These are phyloP conservation scores for Heliocidaris erythrogramma DNA, from an alignment of 35 echinoderm and acorn worm species.

Conservation along the genomic window DNA sequence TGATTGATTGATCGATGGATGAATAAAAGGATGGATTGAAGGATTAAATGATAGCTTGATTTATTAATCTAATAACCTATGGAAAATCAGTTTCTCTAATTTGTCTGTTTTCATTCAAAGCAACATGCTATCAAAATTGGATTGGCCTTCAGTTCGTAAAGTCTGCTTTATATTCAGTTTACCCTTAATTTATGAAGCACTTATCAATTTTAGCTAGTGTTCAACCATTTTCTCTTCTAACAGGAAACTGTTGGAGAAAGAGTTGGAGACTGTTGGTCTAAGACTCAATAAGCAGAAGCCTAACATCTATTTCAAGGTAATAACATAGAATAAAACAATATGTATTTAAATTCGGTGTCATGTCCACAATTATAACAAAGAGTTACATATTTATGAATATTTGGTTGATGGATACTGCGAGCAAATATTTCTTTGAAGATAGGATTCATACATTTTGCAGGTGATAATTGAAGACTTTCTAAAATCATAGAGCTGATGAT, in stretches of 20 bases:
- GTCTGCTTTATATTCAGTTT: not conserved
- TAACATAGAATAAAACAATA: not conserved
- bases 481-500: too few species aligned
- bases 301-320: slow-evolving; percentile 98
- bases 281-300: slow-evolving; percentile 90
- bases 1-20: too few species aligned
- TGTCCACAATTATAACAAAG: not conserved
- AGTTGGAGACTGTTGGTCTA: slow-evolving; percentile 90
- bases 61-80: too few species aligned
- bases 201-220: too few species aligned
- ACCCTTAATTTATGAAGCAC: not conserved
- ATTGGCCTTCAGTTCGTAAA: not conserved
- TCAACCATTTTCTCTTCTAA: not conserved
- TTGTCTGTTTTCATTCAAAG: too few species aligned
- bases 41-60: too few species aligned
- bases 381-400: not conserved
- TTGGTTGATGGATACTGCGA: too few species aligned
- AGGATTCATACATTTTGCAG: too few species aligned
- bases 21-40: too few species aligned
- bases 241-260: slow-evolving; percentile 82
- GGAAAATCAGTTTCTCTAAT: too few species aligned
- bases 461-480: too few species aligned
- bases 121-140: not conserved
- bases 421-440: too few species aligned
- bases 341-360: not conserved